Evolutionary conservation across 2,888 invertebrate species (phyloP).

Genomic region (Heliconius hortense): DNA sequence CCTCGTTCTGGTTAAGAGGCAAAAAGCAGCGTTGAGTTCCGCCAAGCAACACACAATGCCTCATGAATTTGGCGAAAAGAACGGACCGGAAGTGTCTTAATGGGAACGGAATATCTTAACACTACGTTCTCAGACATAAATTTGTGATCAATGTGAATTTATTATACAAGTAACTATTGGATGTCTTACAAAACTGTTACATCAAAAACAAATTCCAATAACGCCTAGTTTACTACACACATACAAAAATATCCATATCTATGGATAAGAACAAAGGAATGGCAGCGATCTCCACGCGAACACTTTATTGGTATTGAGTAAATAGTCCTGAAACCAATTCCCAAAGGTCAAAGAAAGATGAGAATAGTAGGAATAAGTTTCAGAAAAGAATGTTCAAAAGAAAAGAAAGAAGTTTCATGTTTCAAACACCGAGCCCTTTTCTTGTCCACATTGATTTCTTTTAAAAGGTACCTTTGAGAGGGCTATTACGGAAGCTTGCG

Average conservation of each 20-base stretch:
- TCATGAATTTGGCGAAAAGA: no score
- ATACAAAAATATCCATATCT: background rate
- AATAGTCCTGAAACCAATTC: conserved; percentile 17
- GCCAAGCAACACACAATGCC: no score
- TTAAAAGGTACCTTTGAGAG: background rate
- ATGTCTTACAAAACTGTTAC: background rate
- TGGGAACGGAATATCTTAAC: no score
- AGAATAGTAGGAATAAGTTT: conserved; percentile 13
- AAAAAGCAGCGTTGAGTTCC: no score
- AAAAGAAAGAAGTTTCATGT: background rate
- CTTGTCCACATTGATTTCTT: conserved; percentile 18
- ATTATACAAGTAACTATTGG: background rate
- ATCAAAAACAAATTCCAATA: background rate
- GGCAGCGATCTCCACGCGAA: background rate
- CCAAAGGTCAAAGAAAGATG: conserved; percentile 2
- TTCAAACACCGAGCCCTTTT: conserved; percentile 11
- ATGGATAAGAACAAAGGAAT: background rate
- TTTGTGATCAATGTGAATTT: no score
- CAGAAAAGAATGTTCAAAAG: conserved; percentile 1
- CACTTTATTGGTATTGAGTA: conserved; percentile 5
- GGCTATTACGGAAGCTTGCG: conserved; percentile 22
- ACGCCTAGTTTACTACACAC: background rate
- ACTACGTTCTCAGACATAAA: no score
- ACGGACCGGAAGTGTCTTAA: no score
- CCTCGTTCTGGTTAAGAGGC: no score